Base-by-base conservation (phyloP, 2,888 invertebrate species). In the Platycnemis pennipes region DNA sequence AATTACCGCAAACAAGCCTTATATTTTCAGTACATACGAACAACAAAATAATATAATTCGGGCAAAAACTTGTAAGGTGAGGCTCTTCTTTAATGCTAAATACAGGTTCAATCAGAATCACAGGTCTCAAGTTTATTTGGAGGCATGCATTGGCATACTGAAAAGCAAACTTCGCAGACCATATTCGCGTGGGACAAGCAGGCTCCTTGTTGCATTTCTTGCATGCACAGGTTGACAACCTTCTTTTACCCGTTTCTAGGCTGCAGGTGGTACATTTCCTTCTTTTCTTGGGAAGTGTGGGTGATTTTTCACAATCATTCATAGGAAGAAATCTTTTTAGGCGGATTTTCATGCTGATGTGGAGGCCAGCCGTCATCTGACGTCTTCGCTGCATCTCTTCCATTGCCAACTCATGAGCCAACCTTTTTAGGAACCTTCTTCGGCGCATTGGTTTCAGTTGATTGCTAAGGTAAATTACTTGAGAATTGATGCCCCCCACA, bases 161-260 rank as follows among this genome's bases (percentile, higher is more conserved):
- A n/a, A n/a, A n/a, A n/a, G n/a, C n/a, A n/a, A n/a, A n/a, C n/a
- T n/a, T n/a, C n/a, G n/a, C 53, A 53, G 53, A 53, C 8, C 53
- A 53, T 53, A 53, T 94, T 95, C 88, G 94, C 94, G 87, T 95
- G 95, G n/a, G 91, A 77, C 56, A 95, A 87, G 88, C 95, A 95
- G 85, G 94, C 88, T 69, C 87, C 94, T 95, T 94, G 63, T 94
- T 89, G 94, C 94, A 95, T 89, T 94, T 94, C 94, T 88, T 53
- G 89, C 95, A 95, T 44, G 63, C 53, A 45, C 94, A 94, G 63
- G 94, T 95, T 42, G 94, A 86, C 89, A 95, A 88, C 91, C 95
- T 94, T 94, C 95, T 94, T 56, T 94, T 85, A 86, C 94, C 94
- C 85, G 86, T n/a, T n/a, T n/a, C n/a, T n/a, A n/a, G n/a, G n/a